A percentile compares a stretch with the other conserved stretches of the same genome.
phyloP scores from a whole-genome alignment of 1,140 invertebrate genomes.

The Eumeta japonica region DNA sequence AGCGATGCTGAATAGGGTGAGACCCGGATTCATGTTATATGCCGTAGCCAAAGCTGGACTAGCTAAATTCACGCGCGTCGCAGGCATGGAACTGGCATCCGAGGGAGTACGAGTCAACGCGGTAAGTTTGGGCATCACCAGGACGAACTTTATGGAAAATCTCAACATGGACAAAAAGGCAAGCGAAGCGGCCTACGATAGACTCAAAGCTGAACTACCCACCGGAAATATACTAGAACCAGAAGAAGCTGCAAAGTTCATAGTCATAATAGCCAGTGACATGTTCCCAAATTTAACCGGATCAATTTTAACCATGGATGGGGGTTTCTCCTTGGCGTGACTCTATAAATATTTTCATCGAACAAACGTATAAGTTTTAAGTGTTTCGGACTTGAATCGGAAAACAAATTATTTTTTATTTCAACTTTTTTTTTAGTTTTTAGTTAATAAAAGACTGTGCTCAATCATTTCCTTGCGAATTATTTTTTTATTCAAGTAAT shows the following conservation, averaged over 20 bases:
- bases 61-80: constrained; percentile 67
- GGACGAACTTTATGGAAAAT: constrained; percentile 63
- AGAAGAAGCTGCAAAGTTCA: constrained; percentile 74
- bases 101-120: constrained; percentile 66
- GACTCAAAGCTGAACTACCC: constrained; percentile 70
- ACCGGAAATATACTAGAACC: constrained; percentile 67
- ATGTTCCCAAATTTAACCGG: constrained; percentile 77
- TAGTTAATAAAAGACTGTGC: no score
- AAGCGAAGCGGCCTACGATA: constrained; percentile 53
- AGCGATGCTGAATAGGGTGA: constrained; percentile 12
- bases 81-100: constrained; percentile 56
- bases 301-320: constrained; percentile 74
- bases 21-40: constrained; percentile 17
- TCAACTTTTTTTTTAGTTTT: no score
- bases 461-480: no score
- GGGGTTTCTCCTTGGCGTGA: no score
- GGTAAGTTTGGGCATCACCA: constrained; percentile 63
- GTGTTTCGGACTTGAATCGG: no score
- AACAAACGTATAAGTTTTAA: no score
- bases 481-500: no score
- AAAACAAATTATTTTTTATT: no score
- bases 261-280: constrained; percentile 78
- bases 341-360: no score
- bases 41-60: constrained; percentile 30
- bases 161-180: constrained; percentile 61